phyloP scores from a whole-genome alignment of 2,888 invertebrate genomes.

The Endotricha flammealis region DNA sequence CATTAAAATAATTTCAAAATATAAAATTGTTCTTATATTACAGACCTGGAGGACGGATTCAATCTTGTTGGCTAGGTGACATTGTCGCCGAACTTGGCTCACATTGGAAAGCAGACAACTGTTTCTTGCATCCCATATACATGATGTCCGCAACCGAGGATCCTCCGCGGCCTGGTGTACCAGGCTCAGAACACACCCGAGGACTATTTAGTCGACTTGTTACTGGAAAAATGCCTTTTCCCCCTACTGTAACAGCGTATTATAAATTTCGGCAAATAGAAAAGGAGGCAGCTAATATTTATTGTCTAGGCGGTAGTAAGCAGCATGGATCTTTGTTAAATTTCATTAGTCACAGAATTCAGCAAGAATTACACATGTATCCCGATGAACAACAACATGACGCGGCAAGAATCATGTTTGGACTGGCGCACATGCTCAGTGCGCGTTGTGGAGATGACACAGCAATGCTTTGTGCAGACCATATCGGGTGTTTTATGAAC shows the following conservation, averaged over 20 bases:
- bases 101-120: conserved; percentile 79
- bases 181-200: conserved; percentile 68
- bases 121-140: conserved; percentile 76
- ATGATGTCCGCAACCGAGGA: conserved; percentile 80
- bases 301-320: conserved; percentile 78
- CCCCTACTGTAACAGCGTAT: conserved; percentile 80
- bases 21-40: conserved; percentile 24
- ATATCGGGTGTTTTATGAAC: conserved; percentile 63
- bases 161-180: conserved; percentile 74
- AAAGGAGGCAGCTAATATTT: conserved; percentile 80
- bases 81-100: conserved; percentile 87
- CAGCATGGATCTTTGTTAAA: conserved; percentile 81
- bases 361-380: conserved; percentile 82
- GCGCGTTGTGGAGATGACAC: conserved; percentile 82
- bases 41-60: conserved; percentile 87
- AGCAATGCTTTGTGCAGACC: conserved; percentile 57
- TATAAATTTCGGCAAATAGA: conserved; percentile 82
- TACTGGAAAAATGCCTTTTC: conserved; percentile 79
- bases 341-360: conserved; percentile 81
- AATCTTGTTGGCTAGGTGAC: conserved; percentile 87
- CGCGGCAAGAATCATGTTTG: conserved; percentile 82
- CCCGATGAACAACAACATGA: conserved; percentile 83
- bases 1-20: too few species aligned
- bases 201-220: conserved; percentile 81
- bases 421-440: conserved; percentile 79